A percentile compares a stretch with the other conserved stretches of the same genome.
Evolutionary conservation across 2,113 vertebrate species (phyloP).

Genomic region (Cairina moschata): DNA sequence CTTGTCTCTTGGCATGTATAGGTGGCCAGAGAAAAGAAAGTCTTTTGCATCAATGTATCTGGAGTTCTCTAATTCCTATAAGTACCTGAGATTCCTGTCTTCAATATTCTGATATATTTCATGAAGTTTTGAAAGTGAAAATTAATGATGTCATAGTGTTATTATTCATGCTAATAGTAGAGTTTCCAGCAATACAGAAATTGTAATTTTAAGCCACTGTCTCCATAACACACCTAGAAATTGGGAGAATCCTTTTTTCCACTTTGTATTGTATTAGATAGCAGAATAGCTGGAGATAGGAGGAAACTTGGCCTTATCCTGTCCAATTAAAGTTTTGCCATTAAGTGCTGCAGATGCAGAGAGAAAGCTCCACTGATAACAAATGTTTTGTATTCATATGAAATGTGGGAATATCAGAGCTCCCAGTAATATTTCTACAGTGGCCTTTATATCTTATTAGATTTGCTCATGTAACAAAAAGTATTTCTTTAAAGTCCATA

Average conservation of each 20-base stretch:
- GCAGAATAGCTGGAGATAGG: background rate
- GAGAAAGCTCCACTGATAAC: accelerated
- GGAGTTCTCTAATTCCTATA: background rate
- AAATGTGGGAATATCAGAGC: background rate
- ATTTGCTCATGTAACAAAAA: background rate
- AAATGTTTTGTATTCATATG: background rate
- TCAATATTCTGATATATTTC: background rate
- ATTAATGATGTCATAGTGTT: background rate
- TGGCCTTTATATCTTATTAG: background rate
- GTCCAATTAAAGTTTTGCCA: background rate
- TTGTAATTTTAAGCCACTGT: background rate
- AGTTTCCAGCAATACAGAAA: background rate
- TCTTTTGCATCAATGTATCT: background rate
- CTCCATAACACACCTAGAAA: background rate
- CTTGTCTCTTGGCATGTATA: background rate
- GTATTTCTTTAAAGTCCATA: background rate
- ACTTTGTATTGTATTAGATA: background rate
- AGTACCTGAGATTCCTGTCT: background rate
- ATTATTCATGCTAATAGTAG: background rate
- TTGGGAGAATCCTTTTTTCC: background rate
- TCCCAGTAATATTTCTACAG: background rate
- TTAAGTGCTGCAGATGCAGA: background rate
- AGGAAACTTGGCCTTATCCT: background rate
- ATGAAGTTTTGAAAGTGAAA: background rate
- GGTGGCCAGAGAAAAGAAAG: background rate